Evolutionary conservation across 2,797 vertebrate genomes (phyloP).

Genomic region (Clarias platycephalus): DNA sequence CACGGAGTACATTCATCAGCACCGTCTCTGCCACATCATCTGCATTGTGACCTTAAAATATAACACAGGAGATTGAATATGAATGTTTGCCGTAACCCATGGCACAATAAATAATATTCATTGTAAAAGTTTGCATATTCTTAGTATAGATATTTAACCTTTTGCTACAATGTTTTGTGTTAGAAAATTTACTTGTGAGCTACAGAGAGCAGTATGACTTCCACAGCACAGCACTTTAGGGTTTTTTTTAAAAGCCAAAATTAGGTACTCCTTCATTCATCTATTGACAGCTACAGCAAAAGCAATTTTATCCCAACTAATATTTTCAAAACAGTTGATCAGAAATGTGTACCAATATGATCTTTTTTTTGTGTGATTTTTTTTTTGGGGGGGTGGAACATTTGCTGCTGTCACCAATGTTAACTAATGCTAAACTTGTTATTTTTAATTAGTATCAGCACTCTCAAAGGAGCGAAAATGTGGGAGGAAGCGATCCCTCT

Average conservation of each 20-base stretch:
- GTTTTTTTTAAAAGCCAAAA: no score
- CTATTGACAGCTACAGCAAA: background rate
- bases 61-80: background rate
- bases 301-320: background rate
- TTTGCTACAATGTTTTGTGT: background rate
- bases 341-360: background rate
- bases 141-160: background rate
- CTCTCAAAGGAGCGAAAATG: no score
- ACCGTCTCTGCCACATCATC: slow-evolving; percentile 88
- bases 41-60: slow-evolving; percentile 83
- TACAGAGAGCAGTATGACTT: background rate
- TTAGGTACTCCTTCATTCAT: background rate
- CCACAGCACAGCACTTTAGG: no score
- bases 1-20: slow-evolving; percentile 87
- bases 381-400: no score
- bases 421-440: no score
- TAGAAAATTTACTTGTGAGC: background rate
- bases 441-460: no score
- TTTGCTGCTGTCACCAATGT: no score
- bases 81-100: background rate
- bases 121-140: background rate
- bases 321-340: background rate
- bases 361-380: background rate
- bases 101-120: background rate
- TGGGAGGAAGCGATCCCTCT: no score